Base-by-base conservation (phyloP, 2,888 invertebrate genomes). In the Drepanosiphum platanoidis region DNA sequence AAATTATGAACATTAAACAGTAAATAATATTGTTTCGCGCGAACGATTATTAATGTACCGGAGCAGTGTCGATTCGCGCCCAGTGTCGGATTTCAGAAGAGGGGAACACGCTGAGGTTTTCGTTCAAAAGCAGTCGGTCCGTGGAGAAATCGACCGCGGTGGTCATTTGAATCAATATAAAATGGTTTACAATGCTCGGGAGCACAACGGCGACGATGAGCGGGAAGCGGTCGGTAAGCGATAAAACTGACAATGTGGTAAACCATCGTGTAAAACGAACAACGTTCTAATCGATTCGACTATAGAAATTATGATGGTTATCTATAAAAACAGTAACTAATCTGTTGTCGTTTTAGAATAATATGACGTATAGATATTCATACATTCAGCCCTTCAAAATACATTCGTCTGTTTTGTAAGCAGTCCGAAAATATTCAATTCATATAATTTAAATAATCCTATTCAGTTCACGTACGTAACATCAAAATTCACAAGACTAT, bases 381-480 rank as follows among this genome's bases (percentile, higher is more conserved):
- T n/a, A n/a, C n/a, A n/a, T n/a, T n/a, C n/a, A n/a, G n/a, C n/a
- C n/a, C n/a, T n/a, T n/a, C 52, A 52, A 52, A 52, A 52, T 22
- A 0, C 52, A 22, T 18, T 22, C 18, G 4, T 52, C 22, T 18
- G 22, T 52, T 22, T 52, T 8, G 22, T 52, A 18, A 64, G 30
- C 52, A 8, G 27, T 15, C 52, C 15, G 75, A 34, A 52, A 75
- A n/a, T 34, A 61, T 75, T 27, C 64, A 9, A 27, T 46, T 15
- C 42, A n/a, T n/a, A 30, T n/a, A n/a, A 27, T 78, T 77, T n/a
- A 39, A 77, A 77, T 39, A 77, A 22, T 30, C 27, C 61, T 64
- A 64, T 30, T 66, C 42, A 42, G 9, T 77, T 36, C 27, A 36
- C 18, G 34, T 42, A 18, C 7, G 32, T n/a, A 52, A 70, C 13